Evolutionary conservation across 2,113 vertebrate species (phyloP), one percentile per base, ranked within the genome.

Genomic region (Phyllostomus hastatus): DNA sequence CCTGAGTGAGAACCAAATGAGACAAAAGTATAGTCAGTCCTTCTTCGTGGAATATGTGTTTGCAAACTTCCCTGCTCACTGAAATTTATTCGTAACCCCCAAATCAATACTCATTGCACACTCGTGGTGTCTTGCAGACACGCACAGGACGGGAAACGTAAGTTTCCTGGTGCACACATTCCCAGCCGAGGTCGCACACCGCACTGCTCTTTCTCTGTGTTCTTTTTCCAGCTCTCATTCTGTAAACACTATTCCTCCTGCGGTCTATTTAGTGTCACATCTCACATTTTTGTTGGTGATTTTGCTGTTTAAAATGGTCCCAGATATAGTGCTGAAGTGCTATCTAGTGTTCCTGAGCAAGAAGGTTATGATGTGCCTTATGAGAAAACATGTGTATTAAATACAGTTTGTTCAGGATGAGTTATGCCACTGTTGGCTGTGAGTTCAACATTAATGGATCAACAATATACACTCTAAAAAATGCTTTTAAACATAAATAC

Each of bases 231-330:
- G 35, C 24, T 75, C 59, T 84, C 54, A 10, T 24, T 1, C 66
- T 28, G 28, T 48, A 76, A 75, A 83, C 48, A 41, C 28, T 52
- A 20, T 67, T 33, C 61, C 59, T 72, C 66, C 59, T 3, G 20
- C 1, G 16, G 61, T 54, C 80, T 86, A 57, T 14, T 28, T 28
- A 52, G 75, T 9, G 10, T 46, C 24, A n/a, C 5, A 4, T 41
- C 89, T 70, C 69, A 61, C 69, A 73, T 84, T 90, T 95, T 48
- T 93, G 20, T 79, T 70, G 78, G 52, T 28, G 54, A 67, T 52
- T 86, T 64, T 85, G 52, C 17, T 79, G 26, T 69, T 88, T 43
- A 19, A 80, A 89, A 91, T 64, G 41, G 61, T 57, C 54, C 73
- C 88, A 50, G 35, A 35, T 20, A 10, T 1, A 52, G 17, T 15